A percentile compares a stretch with the other conserved stretches of the same genome.
Conservation (phyloP, 1,140 invertebrate species). For the Danaus plexippus region DNA sequence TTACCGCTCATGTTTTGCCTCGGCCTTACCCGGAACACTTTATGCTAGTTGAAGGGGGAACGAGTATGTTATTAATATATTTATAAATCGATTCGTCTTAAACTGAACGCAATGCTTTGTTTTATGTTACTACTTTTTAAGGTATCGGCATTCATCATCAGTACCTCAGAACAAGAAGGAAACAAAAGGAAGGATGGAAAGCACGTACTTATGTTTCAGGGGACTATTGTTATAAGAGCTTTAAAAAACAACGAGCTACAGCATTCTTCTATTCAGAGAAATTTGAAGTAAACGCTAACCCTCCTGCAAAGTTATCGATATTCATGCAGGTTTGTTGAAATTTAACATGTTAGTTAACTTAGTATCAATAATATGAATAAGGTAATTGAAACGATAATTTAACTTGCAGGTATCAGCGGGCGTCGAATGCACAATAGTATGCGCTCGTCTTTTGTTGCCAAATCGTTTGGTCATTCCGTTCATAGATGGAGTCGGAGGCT, state of each 20-base stretch:
- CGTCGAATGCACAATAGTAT: slow-evolving; percentile 46
- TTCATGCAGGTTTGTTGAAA: slow-evolving; percentile 34
- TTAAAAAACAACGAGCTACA: slow-evolving; percentile 24
- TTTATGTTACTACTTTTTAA: slow-evolving; percentile 19
- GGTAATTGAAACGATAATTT: slow-evolving; percentile 8
- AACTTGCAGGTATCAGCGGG: slow-evolving; percentile 51
- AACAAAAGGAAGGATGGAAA: slow-evolving; percentile 43
- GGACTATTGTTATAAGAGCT: slow-evolving; percentile 39
- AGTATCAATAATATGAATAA: slow-evolving; percentile 1
- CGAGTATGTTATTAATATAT: slow-evolving; percentile 27
- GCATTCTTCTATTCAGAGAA: slow-evolving; percentile 50
- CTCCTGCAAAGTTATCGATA: slow-evolving; percentile 37
- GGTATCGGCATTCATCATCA: slow-evolving; percentile 37
- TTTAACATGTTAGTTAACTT: not conserved
- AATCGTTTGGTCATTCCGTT: slow-evolving; percentile 36
- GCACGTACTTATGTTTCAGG: slow-evolving; percentile 38
- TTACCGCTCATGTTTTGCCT: slow-evolving; percentile 44
- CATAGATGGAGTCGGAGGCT: slow-evolving; percentile 44
- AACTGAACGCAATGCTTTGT: not conserved
- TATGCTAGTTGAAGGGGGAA: slow-evolving; percentile 33
- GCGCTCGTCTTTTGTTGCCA: slow-evolving; percentile 43
- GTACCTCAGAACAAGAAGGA: slow-evolving; percentile 32
- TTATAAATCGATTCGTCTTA: not conserved
- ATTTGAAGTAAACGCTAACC: slow-evolving; percentile 43
- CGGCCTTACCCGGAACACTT: slow-evolving; percentile 46